These are phyloP conservation scores for Tragulus kanchil DNA, from an alignment of 2,113 vertebrate genomes.

Conservation along the genomic window DNA sequence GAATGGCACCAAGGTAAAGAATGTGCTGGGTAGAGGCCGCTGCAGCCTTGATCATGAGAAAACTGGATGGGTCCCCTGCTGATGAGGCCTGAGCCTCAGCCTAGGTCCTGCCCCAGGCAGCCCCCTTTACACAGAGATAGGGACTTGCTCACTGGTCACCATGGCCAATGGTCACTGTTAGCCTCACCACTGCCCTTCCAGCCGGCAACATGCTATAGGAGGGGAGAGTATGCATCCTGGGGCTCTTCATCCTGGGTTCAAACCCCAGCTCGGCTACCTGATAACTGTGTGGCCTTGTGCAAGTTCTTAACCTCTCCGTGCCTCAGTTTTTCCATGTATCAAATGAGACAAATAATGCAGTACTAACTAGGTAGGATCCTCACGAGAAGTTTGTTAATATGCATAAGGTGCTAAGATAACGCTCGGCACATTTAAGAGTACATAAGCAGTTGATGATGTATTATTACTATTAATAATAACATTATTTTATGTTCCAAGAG, in stretches of 20 bases:
- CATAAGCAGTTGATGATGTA: neutral
- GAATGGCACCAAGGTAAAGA: fast-evolving
- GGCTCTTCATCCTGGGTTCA: neutral
- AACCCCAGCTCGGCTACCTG: neutral
- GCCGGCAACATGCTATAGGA: neutral
- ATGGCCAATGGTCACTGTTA: too few species aligned
- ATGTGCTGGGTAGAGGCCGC: neutral
- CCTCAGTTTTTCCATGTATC: neutral
- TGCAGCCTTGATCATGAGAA: neutral
- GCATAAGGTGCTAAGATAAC: neutral
- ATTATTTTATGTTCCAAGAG: conserved; percentile 18
- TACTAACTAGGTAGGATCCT: neutral
- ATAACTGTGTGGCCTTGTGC: neutral
- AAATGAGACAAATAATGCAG: neutral
- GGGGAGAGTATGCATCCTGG: neutral
- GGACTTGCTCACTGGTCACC: neutral
- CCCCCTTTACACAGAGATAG: neutral
- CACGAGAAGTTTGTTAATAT: neutral
- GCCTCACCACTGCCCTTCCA: neutral
- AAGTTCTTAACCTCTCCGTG: conserved; percentile 36
- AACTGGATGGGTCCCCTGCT: too few species aligned
- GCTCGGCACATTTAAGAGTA: neutral
- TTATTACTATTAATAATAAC: neutral
- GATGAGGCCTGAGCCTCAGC: neutral
- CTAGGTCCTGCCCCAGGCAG: neutral